These are phyloP conservation scores for Sebastes wilsoni DNA, from an alignment of 2,797 vertebrate genomes.

Conservation along the genomic window DNA sequence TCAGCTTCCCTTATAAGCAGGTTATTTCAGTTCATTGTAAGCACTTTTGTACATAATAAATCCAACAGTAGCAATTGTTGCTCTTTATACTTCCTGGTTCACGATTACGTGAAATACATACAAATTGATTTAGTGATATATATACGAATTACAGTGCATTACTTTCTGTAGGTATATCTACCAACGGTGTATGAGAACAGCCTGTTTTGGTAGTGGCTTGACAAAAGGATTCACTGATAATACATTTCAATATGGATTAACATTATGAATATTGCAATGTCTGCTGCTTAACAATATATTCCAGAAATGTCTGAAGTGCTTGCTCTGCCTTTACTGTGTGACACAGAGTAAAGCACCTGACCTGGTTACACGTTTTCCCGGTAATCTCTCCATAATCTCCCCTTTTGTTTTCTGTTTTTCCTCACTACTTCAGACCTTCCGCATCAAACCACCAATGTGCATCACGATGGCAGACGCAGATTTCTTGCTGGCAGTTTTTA, in stretches of 20 bases:
- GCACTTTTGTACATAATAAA: too few species aligned
- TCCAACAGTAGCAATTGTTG: too few species aligned
- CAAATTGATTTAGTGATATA: too few species aligned
- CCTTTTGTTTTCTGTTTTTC: background rate
- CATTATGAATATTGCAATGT: background rate
- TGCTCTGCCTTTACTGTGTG: background rate
- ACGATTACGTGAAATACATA: too few species aligned
- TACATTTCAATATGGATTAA: background rate
- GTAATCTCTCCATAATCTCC: background rate
- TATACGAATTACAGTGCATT: too few species aligned
- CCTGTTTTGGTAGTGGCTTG: background rate
- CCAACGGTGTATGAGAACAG: too few species aligned
- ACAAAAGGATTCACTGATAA: background rate
- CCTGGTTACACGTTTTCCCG: background rate
- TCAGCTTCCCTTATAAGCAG: too few species aligned
- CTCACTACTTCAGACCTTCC: constrained; percentile 83
- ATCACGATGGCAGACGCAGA: constrained; percentile 87
- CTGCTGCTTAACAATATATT: background rate
- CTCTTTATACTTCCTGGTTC: too few species aligned
- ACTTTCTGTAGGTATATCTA: too few species aligned
- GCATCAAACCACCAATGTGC: constrained; percentile 92
- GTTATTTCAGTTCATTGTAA: too few species aligned
- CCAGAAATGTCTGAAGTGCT: background rate
- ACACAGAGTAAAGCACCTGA: background rate
- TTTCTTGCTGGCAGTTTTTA: constrained; percentile 89